Evolutionary conservation across 1,140 invertebrate species (phyloP), one percentile per base, ranked within the genome.

Genomic region (Pseudomyrmex sp.): DNA sequence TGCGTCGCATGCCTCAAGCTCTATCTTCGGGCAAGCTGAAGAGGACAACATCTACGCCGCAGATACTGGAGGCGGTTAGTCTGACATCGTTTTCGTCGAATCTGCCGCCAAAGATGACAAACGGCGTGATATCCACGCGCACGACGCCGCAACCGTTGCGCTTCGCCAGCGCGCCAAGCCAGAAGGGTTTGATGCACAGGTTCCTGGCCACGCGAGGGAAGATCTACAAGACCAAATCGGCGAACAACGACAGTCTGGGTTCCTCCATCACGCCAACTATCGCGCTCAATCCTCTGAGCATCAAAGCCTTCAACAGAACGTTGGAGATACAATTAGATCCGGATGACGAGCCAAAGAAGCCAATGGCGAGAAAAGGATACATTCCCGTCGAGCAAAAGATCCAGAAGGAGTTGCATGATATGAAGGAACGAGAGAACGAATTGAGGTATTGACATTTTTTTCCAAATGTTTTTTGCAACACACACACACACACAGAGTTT

Each of bases 301-400:
- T 93, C 23, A 91, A 90, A 10, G 90, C 90, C 3, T 90, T 92
- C 18, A 90, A 91, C 15, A 88, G 75, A 13, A 92, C 86, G 35
- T 35, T 92, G 2, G 87, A 90, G 9, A 91, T 90, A 50, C 86
- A 87, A 59, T 58, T 90, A 1, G 90, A 91, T 35, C 79, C 85
- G 15, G 86, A 91, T 8, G 88, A 91, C 20, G 91, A 93, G 10
- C 91, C 92, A 0, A 92, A 91, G 62, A 91, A 89, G 9, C 95
- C 95, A 76, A 95, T 95, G 0, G 92, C 96, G 23, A 94, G 96
- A 46, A 96, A 96, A 44, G 96, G 96, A 23, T 97, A 95, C 87
- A 95, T 96, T 1, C 96, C 96, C 1, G 96, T 97, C 1, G 97
- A 97, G 90, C 96, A 97, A 85, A 97, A 97, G 91, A 97, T 97